Evolutionary conservation across 2,113 vertebrate genomes (phyloP), one percentile per base, ranked within the genome.

Genomic region (Vicugna pacos): DNA sequence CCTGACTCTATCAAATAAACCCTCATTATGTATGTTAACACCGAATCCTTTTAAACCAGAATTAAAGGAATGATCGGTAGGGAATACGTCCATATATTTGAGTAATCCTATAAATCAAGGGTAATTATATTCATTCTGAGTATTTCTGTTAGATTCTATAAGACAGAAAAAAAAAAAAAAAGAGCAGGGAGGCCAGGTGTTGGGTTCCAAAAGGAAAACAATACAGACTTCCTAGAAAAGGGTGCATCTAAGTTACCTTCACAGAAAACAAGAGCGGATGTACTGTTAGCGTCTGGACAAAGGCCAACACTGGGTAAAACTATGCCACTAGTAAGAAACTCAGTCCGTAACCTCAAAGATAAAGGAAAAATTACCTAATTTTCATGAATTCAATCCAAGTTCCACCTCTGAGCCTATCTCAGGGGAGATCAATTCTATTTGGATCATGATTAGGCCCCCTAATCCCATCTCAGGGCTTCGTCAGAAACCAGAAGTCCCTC

Each of bases 261-360:
- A 67, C 32, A 85, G 35, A 73, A 73, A 88, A 62, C 15, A 94
- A 80, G 56, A 56, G 26, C 17, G 35, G 35, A 62, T 67, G 14
- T 16, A 72, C 50, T 38, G 8, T 73, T 69, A 83, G 15, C 26
- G 4, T 80, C 75, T 69, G 35, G 13, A 79, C 11, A 52, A 50
- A 94, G 12, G 42, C 22, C 76, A 91, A 46, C 65, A 80, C 13
- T 93, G 76, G 35, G 12, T 48, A 88, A 94, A 92, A 87, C 62
- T 65, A 26, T 35, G 13, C 28, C 46, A 16, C 52, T 94, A 13
- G 22, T 19, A 42, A 88, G 77, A 92, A 69, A 94, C 9, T 35
- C 46, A 30, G n/a, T 38, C 52, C 48, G 89, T 5, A 77, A 9
- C 5, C 26, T 64, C 11, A 85, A 54, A 38, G 32, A 77, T 24